Evolutionary conservation across 1,140 invertebrate genomes (phyloP), one percentile per base, ranked within the genome.

Genomic region (Anastatus disparis): DNA sequence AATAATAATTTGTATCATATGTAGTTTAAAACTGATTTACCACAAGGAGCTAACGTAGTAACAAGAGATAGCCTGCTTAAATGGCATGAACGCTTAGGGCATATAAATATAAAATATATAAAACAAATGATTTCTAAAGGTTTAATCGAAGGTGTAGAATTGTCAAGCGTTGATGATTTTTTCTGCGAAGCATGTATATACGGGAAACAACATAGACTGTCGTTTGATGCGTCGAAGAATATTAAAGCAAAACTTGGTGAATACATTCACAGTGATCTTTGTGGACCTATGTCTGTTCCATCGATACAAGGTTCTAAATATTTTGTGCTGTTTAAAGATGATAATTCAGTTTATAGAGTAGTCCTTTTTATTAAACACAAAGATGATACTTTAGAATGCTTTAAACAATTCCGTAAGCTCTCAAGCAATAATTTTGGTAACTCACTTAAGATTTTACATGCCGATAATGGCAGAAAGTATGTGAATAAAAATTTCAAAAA

Each of bases 121-220:
- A 13, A 31, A 15, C 38, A 70, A 12, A 69, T 74, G 70, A 15
- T 66, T 2, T 12, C 3, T 3, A 44, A 66, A 29, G 58, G 31
- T 2, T 8, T 48, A 0, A 35, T 71, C 0, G 17, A 6, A 2
- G 74, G 58, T 29, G 59, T 71, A 12, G 64, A 73, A 29, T 22
- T 70, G 7, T 64, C 53, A 0, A 35, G 73, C 9, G 8, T 44
- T 1, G 58, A 75, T 3, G 24, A 61, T 10, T 75, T 75, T 13
- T 73, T 75, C 1, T 84, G 84, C 79, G 81, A 85, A 55, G 71
- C 72, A 7, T 83, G 81, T 77, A 70, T 74, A 38, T 76, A 78
- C 63, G 81, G 82, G 4, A 86, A 85, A 52, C 77, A 78, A 35
- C 42, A 50, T 31, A 17, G 75, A 3, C 24, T 70, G 1, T 63